A percentile compares a stretch with the other conserved stretches of the same genome.
These are phyloP conservation scores for Poeciliopsis prolifica DNA, from an alignment of 2,113 vertebrate genomes.

Conservation along the genomic window DNA sequence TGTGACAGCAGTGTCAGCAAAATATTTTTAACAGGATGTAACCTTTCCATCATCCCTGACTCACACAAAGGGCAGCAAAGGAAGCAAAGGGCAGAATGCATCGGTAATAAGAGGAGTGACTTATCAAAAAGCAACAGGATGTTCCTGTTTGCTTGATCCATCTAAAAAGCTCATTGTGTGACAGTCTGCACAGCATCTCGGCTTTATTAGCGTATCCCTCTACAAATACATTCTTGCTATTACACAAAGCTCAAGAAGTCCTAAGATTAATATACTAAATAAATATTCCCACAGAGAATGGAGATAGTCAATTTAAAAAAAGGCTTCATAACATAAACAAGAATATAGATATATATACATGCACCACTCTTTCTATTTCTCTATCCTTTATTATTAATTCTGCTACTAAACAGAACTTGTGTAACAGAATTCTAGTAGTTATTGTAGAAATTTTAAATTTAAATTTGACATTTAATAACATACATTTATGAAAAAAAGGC, in stretches of 20 bases:
- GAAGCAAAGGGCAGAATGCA: constrained; percentile 35
- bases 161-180: constrained; percentile 12
- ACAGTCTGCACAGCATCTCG: neutral
- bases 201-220: constrained; percentile 27
- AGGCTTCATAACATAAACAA: neutral
- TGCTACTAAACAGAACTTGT: too few relatives aligned
- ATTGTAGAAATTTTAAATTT: too few relatives aligned
- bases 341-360: neutral
- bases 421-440: too few relatives aligned
- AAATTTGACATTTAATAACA: neutral
- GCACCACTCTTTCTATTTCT: too few relatives aligned
- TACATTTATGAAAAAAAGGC: neutral
- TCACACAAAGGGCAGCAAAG: constrained; percentile 48
- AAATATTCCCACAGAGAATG: neutral
- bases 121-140: constrained; percentile 23
- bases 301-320: neutral
- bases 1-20: neutral
- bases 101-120: constrained; percentile 38
- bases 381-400: too few relatives aligned
- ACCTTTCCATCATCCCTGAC: constrained; percentile 61
- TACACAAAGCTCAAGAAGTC: neutral
- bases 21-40: neutral
- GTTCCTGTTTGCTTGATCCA: constrained; percentile 17
- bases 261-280: neutral
- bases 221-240: constrained; percentile 21